Conservation (phyloP, 1,140 invertebrate species). For the Caenorhabditis briggsae region DNA sequence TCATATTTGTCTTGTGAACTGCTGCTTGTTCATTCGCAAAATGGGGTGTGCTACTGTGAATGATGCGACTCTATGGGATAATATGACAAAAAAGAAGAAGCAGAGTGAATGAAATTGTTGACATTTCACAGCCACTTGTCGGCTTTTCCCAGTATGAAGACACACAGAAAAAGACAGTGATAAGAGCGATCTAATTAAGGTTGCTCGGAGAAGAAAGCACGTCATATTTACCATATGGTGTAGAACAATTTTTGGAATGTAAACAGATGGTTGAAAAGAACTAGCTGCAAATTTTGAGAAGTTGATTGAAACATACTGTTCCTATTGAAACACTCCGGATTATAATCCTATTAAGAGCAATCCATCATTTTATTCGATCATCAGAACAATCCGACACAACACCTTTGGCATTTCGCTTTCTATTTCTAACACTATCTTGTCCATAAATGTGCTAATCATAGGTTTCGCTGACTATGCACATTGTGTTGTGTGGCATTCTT, state of each 20-base stretch:
- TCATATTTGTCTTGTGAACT: constrained; percentile 43
- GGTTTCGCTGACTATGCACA: not conserved
- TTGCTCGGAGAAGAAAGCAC: not conserved
- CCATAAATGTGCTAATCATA: not conserved
- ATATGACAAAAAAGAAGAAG: constrained; percentile 4
- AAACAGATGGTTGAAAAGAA: not conserved
- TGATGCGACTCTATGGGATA: constrained; percentile 33
- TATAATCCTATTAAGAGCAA: no score
- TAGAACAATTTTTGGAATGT: constrained; percentile 10
- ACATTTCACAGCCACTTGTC: constrained; percentile 45
- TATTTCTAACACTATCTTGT: not conserved
- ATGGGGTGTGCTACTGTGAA: constrained; percentile 32
- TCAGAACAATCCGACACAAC: not conserved
- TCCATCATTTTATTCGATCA: not conserved
- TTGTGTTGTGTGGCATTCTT: not conserved
- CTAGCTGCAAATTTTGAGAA: not conserved
- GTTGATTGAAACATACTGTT: not conserved
- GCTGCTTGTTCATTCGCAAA: constrained; percentile 47
- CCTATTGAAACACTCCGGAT: no score
- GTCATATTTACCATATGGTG: not conserved
- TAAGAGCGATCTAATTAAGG: constrained; percentile 37
- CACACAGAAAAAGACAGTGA: not conserved
- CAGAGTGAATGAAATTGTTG: not conserved
- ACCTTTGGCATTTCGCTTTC: not conserved
- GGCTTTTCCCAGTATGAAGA: constrained; percentile 11